Conservation (phyloP, 2,113 vertebrate species). For the Psophia crepitans region DNA sequence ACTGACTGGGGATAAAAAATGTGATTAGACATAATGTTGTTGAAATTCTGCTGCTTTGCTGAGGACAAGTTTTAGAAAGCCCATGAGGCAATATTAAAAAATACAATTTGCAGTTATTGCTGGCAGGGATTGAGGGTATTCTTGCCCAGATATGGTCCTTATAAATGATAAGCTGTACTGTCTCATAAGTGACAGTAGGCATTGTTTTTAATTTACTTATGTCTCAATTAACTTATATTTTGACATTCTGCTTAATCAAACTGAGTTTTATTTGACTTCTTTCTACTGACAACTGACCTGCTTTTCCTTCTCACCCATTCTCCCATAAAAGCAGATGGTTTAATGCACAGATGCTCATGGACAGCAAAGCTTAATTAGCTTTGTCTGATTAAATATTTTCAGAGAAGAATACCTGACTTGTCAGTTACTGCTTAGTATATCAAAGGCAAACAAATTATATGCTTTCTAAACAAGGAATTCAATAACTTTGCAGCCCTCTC, state of each 20-base stretch:
- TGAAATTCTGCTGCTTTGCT: neutral
- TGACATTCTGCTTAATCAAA: neutral
- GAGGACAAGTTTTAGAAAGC: neutral
- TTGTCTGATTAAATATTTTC: conserved; percentile 26
- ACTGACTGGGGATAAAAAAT: neutral
- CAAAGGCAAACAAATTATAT: neutral
- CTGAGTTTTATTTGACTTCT: neutral
- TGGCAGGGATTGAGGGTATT: neutral
- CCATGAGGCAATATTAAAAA: neutral
- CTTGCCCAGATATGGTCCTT: neutral
- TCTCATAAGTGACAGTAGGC: neutral
- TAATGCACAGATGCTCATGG: neutral
- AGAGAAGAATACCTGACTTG: neutral
- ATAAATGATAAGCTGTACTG: neutral
- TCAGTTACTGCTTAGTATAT: neutral
- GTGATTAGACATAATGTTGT: neutral
- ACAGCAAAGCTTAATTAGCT: conserved; percentile 23
- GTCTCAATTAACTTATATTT: neutral
- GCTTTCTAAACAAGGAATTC: neutral
- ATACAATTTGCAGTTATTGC: neutral
- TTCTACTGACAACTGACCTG: neutral
- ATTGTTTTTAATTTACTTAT: neutral
- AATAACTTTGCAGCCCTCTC: neutral
- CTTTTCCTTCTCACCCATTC: neutral
- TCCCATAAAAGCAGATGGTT: conserved; percentile 18